Evolutionary conservation across 1,140 invertebrate genomes (phyloP).

Genomic region (Eupeodes corollae): DNA sequence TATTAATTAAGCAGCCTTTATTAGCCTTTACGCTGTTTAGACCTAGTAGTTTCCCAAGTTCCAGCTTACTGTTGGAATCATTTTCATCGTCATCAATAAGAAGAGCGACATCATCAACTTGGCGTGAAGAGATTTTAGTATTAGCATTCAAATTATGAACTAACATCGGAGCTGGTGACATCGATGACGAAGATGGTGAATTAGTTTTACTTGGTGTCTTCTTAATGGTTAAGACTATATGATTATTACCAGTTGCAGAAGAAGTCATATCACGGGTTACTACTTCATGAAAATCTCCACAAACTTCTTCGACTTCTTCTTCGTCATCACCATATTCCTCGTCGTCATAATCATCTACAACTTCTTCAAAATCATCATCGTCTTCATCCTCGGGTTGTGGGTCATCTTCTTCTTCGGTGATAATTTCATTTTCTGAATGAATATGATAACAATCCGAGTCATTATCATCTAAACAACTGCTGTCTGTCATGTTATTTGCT

Average conservation of each 20-base stretch:
- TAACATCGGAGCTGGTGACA: conserved; percentile 9
- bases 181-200: conserved; percentile 13
- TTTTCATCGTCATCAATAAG: too few relatives aligned
- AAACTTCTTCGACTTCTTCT: conserved; percentile 9
- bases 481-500: background rate
- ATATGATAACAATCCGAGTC: too few relatives aligned
- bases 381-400: background rate
- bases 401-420: conserved; percentile 11
- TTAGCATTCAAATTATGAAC: conserved; percentile 1
- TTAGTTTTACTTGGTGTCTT: conserved; percentile 31
- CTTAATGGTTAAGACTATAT: conserved; percentile 32
- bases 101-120: too few relatives aligned
- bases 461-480: background rate
- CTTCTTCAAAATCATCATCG: conserved; percentile 1
- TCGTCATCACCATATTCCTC: conserved; percentile 9
- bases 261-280: conserved; percentile 4
- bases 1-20: too few relatives aligned
- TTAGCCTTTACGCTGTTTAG: too few relatives aligned
- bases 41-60: too few relatives aligned
- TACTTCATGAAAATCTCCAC: conserved; percentile 7
- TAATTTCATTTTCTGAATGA: background rate
- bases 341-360: conserved; percentile 3
- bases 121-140: too few relatives aligned
- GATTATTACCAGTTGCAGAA: conserved; percentile 7
- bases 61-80: too few relatives aligned